Evolutionary conservation across 2,113 vertebrate species (phyloP).

Genomic region (Archocentrus centrarchus): DNA sequence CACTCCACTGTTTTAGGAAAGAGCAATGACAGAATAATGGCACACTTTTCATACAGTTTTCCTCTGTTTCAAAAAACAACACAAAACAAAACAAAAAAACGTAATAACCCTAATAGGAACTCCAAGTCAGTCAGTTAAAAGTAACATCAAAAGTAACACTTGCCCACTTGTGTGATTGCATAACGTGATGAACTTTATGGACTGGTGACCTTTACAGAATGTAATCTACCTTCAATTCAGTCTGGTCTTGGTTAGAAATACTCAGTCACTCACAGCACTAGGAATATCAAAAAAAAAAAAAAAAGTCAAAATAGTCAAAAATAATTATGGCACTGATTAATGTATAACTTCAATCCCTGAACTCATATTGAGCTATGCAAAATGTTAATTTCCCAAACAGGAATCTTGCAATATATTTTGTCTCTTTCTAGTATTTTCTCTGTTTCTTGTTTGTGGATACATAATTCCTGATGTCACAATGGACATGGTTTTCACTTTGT

Average conservation of each 20-base stretch:
- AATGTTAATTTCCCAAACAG: background rate
- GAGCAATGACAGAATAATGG: slow-evolving; percentile 15
- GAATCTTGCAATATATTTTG: background rate
- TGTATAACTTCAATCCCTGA: background rate
- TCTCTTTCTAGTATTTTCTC: background rate
- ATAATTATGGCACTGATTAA: background rate
- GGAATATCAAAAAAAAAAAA: background rate
- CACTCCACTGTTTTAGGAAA: slow-evolving; percentile 3
- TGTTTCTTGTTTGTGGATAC: background rate
- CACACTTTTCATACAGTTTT: slow-evolving; percentile 7
- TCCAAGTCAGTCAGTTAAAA: background rate
- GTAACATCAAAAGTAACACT: slow-evolving; percentile 7
- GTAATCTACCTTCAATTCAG: background rate
- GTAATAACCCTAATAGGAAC: background rate
- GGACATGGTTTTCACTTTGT: background rate
- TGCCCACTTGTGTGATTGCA: background rate
- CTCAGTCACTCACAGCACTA: background rate
- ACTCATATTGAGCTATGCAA: background rate
- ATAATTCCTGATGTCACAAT: background rate
- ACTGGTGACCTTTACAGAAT: background rate
- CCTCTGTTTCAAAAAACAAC: background rate
- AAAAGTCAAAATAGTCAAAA: background rate
- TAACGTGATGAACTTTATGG: background rate
- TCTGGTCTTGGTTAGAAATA: background rate
- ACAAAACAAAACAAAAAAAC: background rate